Percentiles rank a stretch among this genome's conserved stretches.
Evolutionary conservation across 2,797 vertebrate species (phyloP).

Genomic region (Anguilla marmorata): DNA sequence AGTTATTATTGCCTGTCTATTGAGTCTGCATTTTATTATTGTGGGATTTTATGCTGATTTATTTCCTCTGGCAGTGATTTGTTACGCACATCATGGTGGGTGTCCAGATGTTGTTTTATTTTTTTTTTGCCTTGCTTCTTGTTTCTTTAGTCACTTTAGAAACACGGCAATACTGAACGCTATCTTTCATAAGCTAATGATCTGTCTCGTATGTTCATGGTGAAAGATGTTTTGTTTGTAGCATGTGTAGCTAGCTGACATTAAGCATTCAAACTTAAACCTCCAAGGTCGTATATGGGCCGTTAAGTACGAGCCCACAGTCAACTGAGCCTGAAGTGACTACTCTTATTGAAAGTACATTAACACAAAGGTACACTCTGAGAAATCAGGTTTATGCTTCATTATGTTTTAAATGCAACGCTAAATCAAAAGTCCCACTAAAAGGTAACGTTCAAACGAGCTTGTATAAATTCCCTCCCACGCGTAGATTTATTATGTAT

Average conservation of each 20-base stretch:
- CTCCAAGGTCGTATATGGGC: neutral
- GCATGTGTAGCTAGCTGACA: neutral
- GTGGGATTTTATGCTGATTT: neutral
- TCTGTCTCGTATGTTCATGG: neutral
- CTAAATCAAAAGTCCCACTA: neutral
- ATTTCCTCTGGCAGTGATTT: neutral
- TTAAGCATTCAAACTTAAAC: neutral
- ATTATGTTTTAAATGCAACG: neutral
- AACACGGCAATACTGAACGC: neutral
- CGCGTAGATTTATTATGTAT: neutral
- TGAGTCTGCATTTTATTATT: neutral
- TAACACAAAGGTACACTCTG: neutral
- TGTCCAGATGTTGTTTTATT: neutral
- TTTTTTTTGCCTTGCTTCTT: neutral
- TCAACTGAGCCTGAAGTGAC: conserved; percentile 19
- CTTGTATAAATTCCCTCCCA: neutral
- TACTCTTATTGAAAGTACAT: neutral
- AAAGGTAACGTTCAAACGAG: neutral
- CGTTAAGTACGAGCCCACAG: neutral
- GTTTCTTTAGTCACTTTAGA: neutral
- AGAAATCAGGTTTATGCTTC: neutral
- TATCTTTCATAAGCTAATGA: neutral
- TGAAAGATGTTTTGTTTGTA: neutral
- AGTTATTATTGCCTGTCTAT: neutral
- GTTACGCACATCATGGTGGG: neutral